phyloP scores from a whole-genome alignment of 2,113 vertebrate species.

The Notiomystis cincta region DNA sequence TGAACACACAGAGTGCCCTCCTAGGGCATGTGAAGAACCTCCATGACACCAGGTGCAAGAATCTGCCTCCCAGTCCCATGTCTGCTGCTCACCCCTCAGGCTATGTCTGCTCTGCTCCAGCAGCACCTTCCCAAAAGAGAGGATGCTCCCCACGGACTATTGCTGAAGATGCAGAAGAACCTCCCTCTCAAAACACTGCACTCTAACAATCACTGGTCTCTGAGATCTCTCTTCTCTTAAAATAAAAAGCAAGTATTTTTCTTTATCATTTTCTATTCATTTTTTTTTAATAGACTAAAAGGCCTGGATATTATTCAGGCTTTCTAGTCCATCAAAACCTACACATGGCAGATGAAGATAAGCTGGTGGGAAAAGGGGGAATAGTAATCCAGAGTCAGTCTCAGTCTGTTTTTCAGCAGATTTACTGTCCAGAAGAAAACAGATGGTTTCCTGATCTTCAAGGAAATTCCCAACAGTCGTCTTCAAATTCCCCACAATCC shows the following conservation, averaged over 20 bases:
- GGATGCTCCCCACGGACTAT: not conserved
- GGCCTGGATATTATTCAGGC: not conserved
- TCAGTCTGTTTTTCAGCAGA: not conserved
- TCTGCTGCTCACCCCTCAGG: not conserved
- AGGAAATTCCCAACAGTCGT: not conserved
- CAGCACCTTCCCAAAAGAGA: not conserved
- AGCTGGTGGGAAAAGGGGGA: not conserved
- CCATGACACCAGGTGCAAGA: not conserved
- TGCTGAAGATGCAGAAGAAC: not conserved
- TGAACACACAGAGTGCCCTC: not conserved
- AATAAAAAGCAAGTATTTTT: not conserved
- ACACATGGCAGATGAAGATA: not conserved
- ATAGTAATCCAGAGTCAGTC: not conserved
- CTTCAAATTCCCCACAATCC: not conserved
- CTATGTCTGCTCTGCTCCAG: not conserved
- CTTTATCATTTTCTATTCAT: not conserved
- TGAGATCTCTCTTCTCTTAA: not conserved
- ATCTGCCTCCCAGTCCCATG: not conserved
- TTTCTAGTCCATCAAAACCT: not conserved
- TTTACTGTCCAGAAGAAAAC: not conserved
- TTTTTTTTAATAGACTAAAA: not conserved
- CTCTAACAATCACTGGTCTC: not conserved
- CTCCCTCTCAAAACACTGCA: not conserved
- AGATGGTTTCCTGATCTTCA: slow-evolving; percentile 3
- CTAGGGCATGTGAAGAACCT: not conserved